A percentile compares a stretch with the other conserved stretches of the same genome.
Conservation (phyloP, 1,140 invertebrate genomes). For the Drosophila sproati region DNA sequence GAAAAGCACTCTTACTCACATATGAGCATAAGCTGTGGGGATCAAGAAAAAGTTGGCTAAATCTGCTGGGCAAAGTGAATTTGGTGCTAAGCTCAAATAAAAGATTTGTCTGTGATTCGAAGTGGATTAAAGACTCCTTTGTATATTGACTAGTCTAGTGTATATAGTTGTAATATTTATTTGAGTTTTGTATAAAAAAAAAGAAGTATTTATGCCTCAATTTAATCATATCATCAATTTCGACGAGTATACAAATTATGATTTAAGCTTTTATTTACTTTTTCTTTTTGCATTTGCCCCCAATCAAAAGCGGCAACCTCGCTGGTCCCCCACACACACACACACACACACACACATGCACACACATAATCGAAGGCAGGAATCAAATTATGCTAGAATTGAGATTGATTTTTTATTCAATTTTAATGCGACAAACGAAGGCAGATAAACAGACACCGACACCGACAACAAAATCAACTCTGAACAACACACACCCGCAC, state of each 20-base stretch:
- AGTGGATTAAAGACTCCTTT: slow-evolving; percentile 17
- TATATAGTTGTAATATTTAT: neutral
- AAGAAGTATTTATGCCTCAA: neutral
- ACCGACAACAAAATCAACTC: slow-evolving; percentile 31
- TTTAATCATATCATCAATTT: slow-evolving; percentile 25
- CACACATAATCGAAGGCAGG: slow-evolving; percentile 72
- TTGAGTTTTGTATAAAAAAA: neutral
- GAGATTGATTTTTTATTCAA: slow-evolving; percentile 84
- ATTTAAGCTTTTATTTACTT: slow-evolving; percentile 54
- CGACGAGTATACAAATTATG: slow-evolving; percentile 38
- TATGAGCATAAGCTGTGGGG: slow-evolving; percentile 28
- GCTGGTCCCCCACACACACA: slow-evolving; percentile 14
- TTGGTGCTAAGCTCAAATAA: slow-evolving; percentile 69
- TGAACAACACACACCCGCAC: slow-evolving; percentile 14
- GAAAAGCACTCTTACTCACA: slow-evolving; percentile 37
- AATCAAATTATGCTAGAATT: slow-evolving; percentile 84
- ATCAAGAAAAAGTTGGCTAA: slow-evolving; percentile 41
- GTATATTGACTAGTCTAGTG: no score
- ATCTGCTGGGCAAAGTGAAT: slow-evolving; percentile 65
- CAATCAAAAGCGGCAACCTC: slow-evolving; percentile 1
- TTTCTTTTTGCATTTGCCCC: slow-evolving; percentile 27
- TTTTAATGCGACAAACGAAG: slow-evolving; percentile 84
- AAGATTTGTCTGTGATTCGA: slow-evolving; percentile 39
- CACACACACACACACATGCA: slow-evolving; percentile 13
- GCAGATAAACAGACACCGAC: slow-evolving; percentile 76